Evolutionary conservation across 2,113 vertebrate genomes (phyloP), one percentile per base, ranked within the genome.

Genomic region (Pyxicephalus adspersus): DNA sequence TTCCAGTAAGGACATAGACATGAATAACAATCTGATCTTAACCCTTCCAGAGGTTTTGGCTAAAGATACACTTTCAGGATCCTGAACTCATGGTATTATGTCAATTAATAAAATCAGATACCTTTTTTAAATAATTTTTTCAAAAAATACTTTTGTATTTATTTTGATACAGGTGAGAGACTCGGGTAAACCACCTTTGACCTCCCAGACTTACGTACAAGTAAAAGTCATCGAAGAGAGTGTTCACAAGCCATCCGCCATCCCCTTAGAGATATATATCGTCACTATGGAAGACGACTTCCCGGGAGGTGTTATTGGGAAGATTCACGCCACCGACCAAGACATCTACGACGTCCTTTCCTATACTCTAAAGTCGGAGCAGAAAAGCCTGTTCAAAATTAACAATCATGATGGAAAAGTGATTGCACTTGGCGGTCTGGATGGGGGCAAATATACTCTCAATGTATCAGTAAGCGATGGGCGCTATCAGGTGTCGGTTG

Each of bases 211-310:
- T 29, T 93, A 90, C 0, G 60, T 99, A 63, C 94, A 87, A 0
- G 91, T 99, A 70, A 89, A 94, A 17, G 97, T 99, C 80, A 99
- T 99, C 4, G 97, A 99, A 86, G 97, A 99, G 83, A 99, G 97
- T 71, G 94, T 95, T 29, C 96, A 98, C 86, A 94, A 95, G 31
- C 98, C 98, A 0, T 95, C 95, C 0, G 96, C 94, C 3, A 91
- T 95, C 77, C 96, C 98, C 0, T 86, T 99, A 52, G 96, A 99
- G 64, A 93, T 99, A 63, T 96, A 96, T 85, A 97, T 99, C 2
- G 91, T 99, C 84, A 98, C 96, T 22, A 95, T 99, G 96, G 98
- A 99, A 88, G 98, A 99, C 0, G 97, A 99, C 89, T 99, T 99
- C 86, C 96, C 97, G 0, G 98, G 98, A 0, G 98, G 98, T 4